A percentile compares a stretch with the other conserved stretches of the same genome.
Conservation (phyloP, 2,113 vertebrate genomes). For the Hystrix cristata region DNA sequence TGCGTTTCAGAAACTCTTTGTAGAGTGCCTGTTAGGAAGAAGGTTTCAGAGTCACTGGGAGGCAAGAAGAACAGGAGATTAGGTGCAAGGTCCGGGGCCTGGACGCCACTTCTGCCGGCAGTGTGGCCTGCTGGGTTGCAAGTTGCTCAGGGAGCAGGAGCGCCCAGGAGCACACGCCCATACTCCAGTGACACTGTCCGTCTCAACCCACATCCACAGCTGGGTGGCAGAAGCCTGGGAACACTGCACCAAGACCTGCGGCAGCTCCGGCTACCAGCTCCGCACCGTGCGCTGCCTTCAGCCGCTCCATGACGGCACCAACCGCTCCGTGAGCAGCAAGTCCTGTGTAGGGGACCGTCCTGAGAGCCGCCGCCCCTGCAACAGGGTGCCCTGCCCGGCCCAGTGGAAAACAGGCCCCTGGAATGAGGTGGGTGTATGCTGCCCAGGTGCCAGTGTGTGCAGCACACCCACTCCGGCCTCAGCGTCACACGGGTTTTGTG, state of each 20-base stretch:
- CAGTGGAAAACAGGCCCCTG: conserved; percentile 96
- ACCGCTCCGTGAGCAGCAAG: conserved; percentile 95
- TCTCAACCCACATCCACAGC: conserved; percentile 82
- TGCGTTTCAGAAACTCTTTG: not conserved
- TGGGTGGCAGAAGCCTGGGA: conserved; percentile 98
- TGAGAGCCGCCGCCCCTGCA: conserved; percentile 93
- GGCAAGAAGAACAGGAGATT: not conserved
- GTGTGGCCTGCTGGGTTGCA: not conserved
- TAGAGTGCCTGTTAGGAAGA: not conserved
- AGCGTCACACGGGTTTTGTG: not conserved
- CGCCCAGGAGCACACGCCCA: rapidly evolving
- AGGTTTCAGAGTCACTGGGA: not conserved
- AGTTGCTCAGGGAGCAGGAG: rapidly evolving
- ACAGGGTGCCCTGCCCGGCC: conserved; percentile 91
- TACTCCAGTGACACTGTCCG: rapidly evolving
- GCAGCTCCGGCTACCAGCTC: conserved; percentile 95
- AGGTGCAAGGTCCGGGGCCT: rapidly evolving
- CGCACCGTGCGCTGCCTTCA: conserved; percentile 96
- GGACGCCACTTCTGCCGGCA: not conserved
- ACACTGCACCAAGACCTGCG: conserved; percentile 96
- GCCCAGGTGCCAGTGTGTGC: not conserved
- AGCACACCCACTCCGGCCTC: not conserved
- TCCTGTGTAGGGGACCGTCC: conserved; percentile 94
- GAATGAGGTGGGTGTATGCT: conserved; percentile 91
- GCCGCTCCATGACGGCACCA: conserved; percentile 90